phyloP scores from a whole-genome alignment of 2,888 invertebrate species.

The Lasius fuliginosus region DNA sequence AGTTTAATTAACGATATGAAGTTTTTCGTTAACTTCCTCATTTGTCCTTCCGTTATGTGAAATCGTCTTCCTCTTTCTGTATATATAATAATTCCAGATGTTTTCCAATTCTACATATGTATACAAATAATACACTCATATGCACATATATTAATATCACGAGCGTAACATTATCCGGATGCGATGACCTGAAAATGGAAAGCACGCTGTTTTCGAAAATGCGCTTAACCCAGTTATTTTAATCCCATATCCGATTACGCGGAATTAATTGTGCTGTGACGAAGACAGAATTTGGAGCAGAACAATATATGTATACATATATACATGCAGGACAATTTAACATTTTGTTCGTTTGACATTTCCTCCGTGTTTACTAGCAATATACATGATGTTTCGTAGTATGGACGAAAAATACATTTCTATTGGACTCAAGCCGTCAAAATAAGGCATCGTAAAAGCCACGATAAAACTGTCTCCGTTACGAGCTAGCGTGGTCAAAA shows the following conservation, averaged over 20 bases:
- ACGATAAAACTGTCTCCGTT: constrained; percentile 45
- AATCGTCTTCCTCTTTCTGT: background rate
- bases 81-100: background rate
- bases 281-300: constrained; percentile 12
- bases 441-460: constrained; percentile 37
- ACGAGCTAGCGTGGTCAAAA: background rate
- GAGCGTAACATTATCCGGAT: constrained; percentile 5
- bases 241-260: constrained; percentile 23
- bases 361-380: background rate
- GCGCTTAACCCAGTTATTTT: constrained; percentile 32
- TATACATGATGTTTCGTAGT: background rate
- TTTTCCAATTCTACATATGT: background rate
- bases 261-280: background rate
- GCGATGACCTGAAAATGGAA: constrained; percentile 16
- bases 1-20: background rate
- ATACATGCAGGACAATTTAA: background rate
- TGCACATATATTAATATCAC: constrained; percentile 5
- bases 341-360: background rate
- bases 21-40: background rate
- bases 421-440: constrained; percentile 8
- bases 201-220: constrained; percentile 10
- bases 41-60: background rate
- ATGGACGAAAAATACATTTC: constrained; percentile 29
- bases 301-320: background rate
- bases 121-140: background rate